These are phyloP conservation scores for Danaus chrysippus DNA, from an alignment of 2,888 invertebrate species.

Conservation along the genomic window DNA sequence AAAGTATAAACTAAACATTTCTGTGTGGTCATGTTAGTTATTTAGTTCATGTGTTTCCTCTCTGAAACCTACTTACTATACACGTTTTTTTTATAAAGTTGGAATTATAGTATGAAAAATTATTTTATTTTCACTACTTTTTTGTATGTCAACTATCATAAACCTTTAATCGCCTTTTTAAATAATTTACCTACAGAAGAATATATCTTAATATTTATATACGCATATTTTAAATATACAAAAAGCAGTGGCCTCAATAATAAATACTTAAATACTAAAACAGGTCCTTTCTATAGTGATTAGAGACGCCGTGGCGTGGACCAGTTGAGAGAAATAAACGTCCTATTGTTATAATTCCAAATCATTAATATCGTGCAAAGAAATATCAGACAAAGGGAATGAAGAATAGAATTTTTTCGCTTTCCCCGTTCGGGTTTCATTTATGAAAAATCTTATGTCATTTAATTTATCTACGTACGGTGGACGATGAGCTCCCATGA, in stretches of 20 bases:
- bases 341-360: constrained; percentile 46
- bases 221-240: background rate
- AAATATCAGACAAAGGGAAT: constrained; percentile 40
- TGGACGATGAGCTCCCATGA: constrained; percentile 21
- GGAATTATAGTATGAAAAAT: too few relatives aligned
- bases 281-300: constrained; percentile 28
- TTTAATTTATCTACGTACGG: constrained; percentile 27
- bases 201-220: too few relatives aligned
- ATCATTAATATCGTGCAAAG: constrained; percentile 53
- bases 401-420: constrained; percentile 36
- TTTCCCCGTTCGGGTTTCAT: constrained; percentile 27
- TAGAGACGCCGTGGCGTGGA: constrained; percentile 36
- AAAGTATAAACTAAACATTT: too few relatives aligned
- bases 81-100: too few relatives aligned
- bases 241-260: constrained; percentile 13
- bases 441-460: constrained; percentile 31
- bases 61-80: too few relatives aligned
- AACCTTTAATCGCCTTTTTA: too few relatives aligned
- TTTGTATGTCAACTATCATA: too few relatives aligned
- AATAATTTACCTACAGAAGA: too few relatives aligned
- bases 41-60: too few relatives aligned
- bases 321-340: constrained; percentile 50
- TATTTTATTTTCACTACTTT: too few relatives aligned
- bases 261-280: constrained; percentile 11
- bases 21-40: too few relatives aligned